Evolutionary conservation across 2,797 vertebrate genomes (phyloP).

Genomic region (Sebastiscus tertius): DNA sequence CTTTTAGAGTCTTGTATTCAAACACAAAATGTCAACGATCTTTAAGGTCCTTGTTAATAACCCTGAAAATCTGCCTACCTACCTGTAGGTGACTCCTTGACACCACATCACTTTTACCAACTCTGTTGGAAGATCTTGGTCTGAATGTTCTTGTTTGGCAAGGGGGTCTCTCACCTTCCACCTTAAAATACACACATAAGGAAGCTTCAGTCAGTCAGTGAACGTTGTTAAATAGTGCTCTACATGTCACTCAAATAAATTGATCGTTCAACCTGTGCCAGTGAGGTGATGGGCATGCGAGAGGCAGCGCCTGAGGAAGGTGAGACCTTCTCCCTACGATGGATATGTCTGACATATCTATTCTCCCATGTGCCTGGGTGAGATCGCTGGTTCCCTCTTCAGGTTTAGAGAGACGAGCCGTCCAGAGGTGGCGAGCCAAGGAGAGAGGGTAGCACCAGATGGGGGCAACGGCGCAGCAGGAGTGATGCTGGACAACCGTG

Average conservation of each 20-base stretch:
- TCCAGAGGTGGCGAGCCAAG: constrained; percentile 78
- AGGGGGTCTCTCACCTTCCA: constrained; percentile 83
- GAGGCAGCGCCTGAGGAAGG: constrained; percentile 84
- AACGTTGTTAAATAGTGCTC: neutral
- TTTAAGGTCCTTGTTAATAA: neutral
- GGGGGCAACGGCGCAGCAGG: constrained; percentile 77
- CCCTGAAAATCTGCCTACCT: neutral
- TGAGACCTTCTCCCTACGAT: constrained; percentile 23
- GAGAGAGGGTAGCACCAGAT: constrained; percentile 88
- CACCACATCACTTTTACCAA: constrained; percentile 88
- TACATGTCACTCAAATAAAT: neutral
- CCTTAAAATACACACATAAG: constrained; percentile 69
- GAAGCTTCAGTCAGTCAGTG: neutral
- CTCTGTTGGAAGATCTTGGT: constrained; percentile 72
- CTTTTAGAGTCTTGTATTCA: neutral
- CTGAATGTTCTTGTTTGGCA: constrained; percentile 53
- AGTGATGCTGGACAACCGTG: constrained; percentile 85
- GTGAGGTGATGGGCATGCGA: constrained; percentile 88
- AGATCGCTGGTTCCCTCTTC: neutral
- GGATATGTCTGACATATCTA: neutral
- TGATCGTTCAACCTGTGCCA: constrained; percentile 86
- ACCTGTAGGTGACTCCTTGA: constrained; percentile 89
- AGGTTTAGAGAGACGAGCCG: neutral
- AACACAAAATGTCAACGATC: neutral
- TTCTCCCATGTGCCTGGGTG: neutral